Conservation (phyloP, 53 echinoderm and acorn worm species). For the Hippasteria phrygiana region DNA sequence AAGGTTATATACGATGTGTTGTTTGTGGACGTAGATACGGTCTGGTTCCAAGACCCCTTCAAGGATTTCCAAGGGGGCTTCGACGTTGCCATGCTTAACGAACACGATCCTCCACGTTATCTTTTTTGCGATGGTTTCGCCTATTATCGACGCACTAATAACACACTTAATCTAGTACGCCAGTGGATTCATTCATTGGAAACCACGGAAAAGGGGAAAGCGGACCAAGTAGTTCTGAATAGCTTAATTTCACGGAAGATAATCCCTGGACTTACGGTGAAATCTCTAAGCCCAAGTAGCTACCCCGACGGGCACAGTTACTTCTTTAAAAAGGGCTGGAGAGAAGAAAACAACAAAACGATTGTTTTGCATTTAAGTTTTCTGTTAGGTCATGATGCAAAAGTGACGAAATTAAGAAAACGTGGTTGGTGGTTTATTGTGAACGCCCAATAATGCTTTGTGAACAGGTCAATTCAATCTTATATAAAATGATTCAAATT, state of each 20-base stretch:
- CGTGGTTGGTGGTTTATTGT: no score
- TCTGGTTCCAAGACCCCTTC: constrained; percentile 80
- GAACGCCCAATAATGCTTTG: no score
- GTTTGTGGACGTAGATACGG: constrained; percentile 80
- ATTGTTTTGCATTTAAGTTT: no score
- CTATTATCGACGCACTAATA: constrained; percentile 69
- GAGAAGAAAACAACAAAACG: no score
- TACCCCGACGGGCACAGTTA: neutral
- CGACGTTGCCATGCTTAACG: constrained; percentile 74
- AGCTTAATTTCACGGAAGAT: neutral
- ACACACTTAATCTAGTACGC: neutral
- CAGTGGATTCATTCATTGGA: neutral
- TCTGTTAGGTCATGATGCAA: no score
- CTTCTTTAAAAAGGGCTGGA: no score
- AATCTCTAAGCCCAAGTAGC: neutral
- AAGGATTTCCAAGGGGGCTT: constrained; percentile 68
- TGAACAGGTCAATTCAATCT: no score
- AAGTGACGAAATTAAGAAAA: no score
- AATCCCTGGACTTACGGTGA: neutral
- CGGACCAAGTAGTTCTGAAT: neutral
- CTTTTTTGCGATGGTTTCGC: constrained; percentile 82
- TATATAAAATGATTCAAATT: no score
- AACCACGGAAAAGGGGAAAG: no score
- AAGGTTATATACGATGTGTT: constrained; percentile 65
- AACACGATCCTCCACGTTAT: constrained; percentile 44